phyloP scores from a whole-genome alignment of 2,113 vertebrate genomes.

The Pithys albifrons region DNA sequence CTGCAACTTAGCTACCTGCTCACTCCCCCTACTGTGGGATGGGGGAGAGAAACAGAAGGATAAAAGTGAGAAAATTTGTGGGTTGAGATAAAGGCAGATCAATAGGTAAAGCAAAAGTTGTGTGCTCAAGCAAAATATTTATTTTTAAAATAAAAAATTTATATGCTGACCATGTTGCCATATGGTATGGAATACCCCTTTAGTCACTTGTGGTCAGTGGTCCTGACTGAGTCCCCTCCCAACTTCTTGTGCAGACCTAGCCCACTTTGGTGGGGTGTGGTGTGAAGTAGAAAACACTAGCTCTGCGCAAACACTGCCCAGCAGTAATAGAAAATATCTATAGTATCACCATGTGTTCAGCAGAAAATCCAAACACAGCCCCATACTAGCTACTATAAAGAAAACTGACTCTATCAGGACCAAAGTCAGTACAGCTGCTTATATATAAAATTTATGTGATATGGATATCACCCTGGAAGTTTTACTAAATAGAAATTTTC shows the following conservation, averaged over 20 bases:
- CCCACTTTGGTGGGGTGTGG: background rate
- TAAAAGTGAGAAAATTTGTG: background rate
- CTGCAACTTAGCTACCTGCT: background rate
- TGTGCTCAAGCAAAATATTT: background rate
- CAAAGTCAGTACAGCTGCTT: background rate
- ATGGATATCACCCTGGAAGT: background rate
- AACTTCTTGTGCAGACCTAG: background rate
- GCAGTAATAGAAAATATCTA: background rate
- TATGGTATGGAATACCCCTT: rapidly evolving
- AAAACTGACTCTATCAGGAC: background rate
- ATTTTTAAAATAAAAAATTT: too few relatives aligned
- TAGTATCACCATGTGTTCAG: background rate
- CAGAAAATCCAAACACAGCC: background rate
- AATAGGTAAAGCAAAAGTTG: background rate
- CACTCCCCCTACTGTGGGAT: background rate
- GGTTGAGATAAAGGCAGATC: background rate
- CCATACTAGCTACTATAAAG: background rate
- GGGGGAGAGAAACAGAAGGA: background rate
- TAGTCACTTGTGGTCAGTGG: rapidly evolving
- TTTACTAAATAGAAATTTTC: background rate
- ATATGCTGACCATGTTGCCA: too few relatives aligned
- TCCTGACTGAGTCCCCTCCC: background rate
- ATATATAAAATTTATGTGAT: background rate
- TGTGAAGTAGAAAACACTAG: background rate
- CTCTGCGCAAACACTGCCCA: background rate